phyloP scores from a whole-genome alignment of 2,113 vertebrate species.

The Myanophis thanlyinensis region DNA sequence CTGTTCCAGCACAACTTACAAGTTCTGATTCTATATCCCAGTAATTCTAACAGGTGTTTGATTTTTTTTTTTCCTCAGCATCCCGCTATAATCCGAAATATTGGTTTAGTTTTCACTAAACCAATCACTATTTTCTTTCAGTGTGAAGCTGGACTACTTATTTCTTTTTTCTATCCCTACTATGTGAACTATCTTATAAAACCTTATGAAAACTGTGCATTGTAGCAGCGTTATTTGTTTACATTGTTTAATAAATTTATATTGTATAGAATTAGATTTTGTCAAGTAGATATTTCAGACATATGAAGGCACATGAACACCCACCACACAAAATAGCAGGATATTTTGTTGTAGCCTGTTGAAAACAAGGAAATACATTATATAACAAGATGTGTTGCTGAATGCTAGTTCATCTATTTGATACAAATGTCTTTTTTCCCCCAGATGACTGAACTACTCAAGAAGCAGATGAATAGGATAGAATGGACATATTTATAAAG shows the following conservation, averaged over 20 bases:
- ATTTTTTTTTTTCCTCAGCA: neutral
- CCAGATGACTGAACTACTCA: conserved; percentile 18
- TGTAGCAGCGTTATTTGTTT: neutral
- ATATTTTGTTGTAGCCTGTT: conserved; percentile 5
- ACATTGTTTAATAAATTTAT: conserved; percentile 3
- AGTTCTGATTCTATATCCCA: neutral
- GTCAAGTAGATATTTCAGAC: neutral
- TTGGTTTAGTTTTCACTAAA: neutral
- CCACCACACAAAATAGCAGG: neutral
- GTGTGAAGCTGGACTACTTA: neutral
- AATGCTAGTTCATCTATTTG: conserved; percentile 28
- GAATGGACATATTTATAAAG: conserved; percentile 13
- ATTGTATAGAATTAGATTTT: neutral
- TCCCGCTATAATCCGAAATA: neutral
- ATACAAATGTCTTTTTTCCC: neutral
- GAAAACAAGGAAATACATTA: neutral
- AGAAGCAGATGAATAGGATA: neutral
- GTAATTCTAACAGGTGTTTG: neutral
- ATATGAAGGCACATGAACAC: neutral
- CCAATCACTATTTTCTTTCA: neutral
- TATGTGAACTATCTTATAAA: neutral
- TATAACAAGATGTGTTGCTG: neutral
- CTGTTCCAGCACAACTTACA: neutral
- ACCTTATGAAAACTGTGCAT: neutral
- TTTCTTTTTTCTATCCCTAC: conserved; percentile 2